Base-by-base conservation (phyloP, 2,888 invertebrate species). In the Ennomos fuscantarius region DNA sequence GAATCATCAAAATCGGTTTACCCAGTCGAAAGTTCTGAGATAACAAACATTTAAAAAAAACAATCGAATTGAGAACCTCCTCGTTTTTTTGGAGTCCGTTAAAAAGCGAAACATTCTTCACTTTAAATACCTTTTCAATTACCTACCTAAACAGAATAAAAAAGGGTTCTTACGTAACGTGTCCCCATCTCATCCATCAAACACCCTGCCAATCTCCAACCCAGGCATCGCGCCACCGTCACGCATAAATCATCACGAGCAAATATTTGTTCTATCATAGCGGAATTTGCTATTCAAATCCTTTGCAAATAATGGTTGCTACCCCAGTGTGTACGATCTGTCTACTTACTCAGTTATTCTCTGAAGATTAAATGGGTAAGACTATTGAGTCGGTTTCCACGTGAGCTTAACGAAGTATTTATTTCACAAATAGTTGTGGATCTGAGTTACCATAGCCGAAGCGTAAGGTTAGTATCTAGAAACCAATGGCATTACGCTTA, bases 231-330 rank as follows among this genome's bases (percentile, higher is more conserved):
- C 62, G 61, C 66, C 62, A 39, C 48, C 39, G 46, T 61, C 55
- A 53, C 62, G 61, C 66, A 63, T 68, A 63, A 62, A 62, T 63
- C 58, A 64, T 67, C 50, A 41, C 57, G 50, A 12, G 61, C 75
- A 79, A 83, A 83, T 82, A 82, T 84, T 83, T 79, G 74, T 68
- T 70, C 71, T 77, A 82, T 81, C 74, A 80, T 81, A 78, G 74
- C 77, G 62, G 72, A 74, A 82, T 84, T 81, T 80, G 76, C 76
- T 71, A 81, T 78, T 81, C 79, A 81, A 82, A 83, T 80, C 75
- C 72, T 73, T 45, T 45, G 54, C 74, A 82, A 80, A 81, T 75
- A 79, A 59, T 50, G 57, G 45, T 31, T 46, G 50, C 42, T 62
- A 41, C 60, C 66, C 68, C 55, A 11, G 46, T 52, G 45, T 52